Evolutionary conservation across 2,797 vertebrate species (phyloP), one percentile per base, ranked within the genome.

Genomic region (Sebastes oblongus): DNA sequence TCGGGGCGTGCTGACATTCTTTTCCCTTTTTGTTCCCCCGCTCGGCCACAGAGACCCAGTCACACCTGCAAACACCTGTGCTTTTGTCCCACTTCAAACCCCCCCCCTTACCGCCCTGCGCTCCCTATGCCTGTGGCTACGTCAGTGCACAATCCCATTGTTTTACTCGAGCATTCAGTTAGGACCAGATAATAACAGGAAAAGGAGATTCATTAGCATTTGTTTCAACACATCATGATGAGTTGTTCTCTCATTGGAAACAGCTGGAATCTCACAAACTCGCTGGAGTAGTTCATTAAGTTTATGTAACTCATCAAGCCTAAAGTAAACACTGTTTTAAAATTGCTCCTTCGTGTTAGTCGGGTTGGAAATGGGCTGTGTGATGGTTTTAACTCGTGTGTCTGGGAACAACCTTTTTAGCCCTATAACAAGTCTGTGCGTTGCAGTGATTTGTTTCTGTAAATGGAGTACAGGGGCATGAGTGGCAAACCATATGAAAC

Each of bases 21-120:
- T 87, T 52, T 42, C 29, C 81, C 76, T 59, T 56, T 78, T 39
- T 20, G 36, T 39, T 29, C 62, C 61, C 85, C 78, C 8, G 5
- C 78, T 68, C 72, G 20, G 65, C 83, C 87, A 89, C 88, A 88
- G 69, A 91, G 82, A 81, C 77, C 82, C 82, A 20, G 84, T 90
- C 91, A 92, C 92, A 95, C 94, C 94, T 96, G 94, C 86, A 92
- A 81, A 95, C 95, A 96, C 96, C 95, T 96, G 94, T 92, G 91
- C 91, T 87, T 95, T 95, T 96, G 94, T 96, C 88, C 89, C 82
- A 36, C 68, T 32, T 95, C 86, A 88, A 82, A 46, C 69, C 55
- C 61, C 61, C 61, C 61, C 25, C 32, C 58, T 42, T 24, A 60
- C 24, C 72, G 8, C 60, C 67, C 55, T 25, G n/a, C 90, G 72